Conservation (phyloP, 92 coral and sea anemone genomes). For the Anthopleura xanthogrammica region DNA sequence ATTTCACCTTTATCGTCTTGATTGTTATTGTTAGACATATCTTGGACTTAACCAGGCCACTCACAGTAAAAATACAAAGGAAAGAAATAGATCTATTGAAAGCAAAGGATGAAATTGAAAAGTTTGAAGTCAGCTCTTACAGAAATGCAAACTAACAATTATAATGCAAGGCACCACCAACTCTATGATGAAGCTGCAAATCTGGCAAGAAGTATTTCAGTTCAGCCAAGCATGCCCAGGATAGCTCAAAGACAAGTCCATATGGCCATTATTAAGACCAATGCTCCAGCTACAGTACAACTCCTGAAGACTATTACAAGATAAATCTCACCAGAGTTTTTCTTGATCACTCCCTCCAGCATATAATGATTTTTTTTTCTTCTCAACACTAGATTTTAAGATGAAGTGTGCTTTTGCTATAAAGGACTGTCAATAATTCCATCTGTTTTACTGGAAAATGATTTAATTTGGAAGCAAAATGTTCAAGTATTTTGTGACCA, state of each 20-base stretch:
- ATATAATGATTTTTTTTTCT: conserved; percentile 38
- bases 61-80: conserved; percentile 50
- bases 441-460: conserved; percentile 2
- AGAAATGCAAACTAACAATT: conserved; percentile 49
- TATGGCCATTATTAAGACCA: too few relatives aligned
- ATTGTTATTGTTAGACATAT: conserved; percentile 43
- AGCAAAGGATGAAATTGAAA: conserved; percentile 48
- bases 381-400: conserved; percentile 51
- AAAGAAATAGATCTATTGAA: conserved; percentile 61
- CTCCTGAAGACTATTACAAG: conserved; percentile 52
- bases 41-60: conserved; percentile 51
- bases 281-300: conserved; percentile 51
- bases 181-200: conserved; percentile 48
- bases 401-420: conserved; percentile 38
- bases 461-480: too few relatives aligned
- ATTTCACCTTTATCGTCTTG: too few relatives aligned
- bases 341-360: conserved; percentile 50
- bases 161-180: conserved; percentile 47
- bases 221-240: conserved; percentile 53
- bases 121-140: conserved; percentile 37
- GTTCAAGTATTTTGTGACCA: conserved; percentile 23
- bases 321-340: conserved; percentile 57
- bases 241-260: conserved; percentile 47
- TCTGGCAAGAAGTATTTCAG: conserved; percentile 38
- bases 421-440: conserved; percentile 46